Evolutionary conservation across 1,140 invertebrate species (phyloP).

Genomic region (Drosophila melanica): DNA sequence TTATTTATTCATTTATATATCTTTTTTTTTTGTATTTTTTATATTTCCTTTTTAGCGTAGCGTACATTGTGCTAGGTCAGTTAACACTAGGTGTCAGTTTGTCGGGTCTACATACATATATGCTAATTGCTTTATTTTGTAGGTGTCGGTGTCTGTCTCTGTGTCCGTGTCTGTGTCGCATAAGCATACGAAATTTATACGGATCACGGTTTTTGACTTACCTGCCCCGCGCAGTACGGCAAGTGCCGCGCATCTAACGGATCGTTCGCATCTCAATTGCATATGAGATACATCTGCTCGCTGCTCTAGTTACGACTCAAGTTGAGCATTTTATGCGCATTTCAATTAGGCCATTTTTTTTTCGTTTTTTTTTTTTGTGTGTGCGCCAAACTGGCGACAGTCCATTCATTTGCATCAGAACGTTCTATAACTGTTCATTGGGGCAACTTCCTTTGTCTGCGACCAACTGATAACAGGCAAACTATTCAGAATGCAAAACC

Average conservation of each 20-base stretch:
- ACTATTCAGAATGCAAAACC: slow-evolving; percentile 1
- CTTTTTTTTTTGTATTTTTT: no score
- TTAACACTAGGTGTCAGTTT: slow-evolving; percentile 9
- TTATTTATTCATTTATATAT: no score
- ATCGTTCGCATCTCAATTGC: slow-evolving; percentile 13
- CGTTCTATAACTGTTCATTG: slow-evolving; percentile 71
- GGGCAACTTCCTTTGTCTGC: slow-evolving; percentile 69
- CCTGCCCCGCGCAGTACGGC: slow-evolving; percentile 13
- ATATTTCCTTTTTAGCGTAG: slow-evolving; percentile 23
- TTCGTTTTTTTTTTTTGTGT: background rate
- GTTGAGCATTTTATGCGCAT: slow-evolving; percentile 62
- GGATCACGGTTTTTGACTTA: background rate
- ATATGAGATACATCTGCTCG: slow-evolving; percentile 60
- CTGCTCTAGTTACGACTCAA: slow-evolving; percentile 62
- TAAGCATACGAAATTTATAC: slow-evolving; percentile 29
- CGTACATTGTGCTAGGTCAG: slow-evolving; percentile 47
- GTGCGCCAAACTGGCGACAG: slow-evolving; percentile 61
- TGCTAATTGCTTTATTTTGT: slow-evolving; percentile 14
- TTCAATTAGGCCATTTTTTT: slow-evolving; percentile 25
- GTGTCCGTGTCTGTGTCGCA: background rate
- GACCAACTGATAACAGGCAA: slow-evolving; percentile 14
- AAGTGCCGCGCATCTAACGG: slow-evolving; percentile 23
- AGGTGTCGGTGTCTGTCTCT: background rate
- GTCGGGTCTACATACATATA: slow-evolving; percentile 6
- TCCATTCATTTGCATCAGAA: slow-evolving; percentile 48